Evolutionary conservation across 2,888 invertebrate species (phyloP).

Genomic region (Pteria penguin): DNA sequence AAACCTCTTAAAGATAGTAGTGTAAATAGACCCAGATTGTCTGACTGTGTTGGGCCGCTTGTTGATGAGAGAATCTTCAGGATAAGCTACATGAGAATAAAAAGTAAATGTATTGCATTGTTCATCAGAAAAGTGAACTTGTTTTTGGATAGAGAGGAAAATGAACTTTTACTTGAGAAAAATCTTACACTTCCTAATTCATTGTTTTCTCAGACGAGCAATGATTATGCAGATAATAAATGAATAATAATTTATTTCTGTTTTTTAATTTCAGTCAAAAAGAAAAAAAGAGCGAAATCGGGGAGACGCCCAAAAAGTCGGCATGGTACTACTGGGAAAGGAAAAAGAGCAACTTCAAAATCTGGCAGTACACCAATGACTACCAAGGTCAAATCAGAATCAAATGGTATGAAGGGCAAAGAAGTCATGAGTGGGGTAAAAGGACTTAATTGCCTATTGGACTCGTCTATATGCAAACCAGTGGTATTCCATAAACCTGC

Average conservation of each 20-base stretch:
- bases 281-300: slow-evolving; percentile 49
- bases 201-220: too few relatives aligned
- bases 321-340: not conserved
- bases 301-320: slow-evolving; percentile 34
- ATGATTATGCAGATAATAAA: too few relatives aligned
- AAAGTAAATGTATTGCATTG: too few relatives aligned
- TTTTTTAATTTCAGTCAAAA: slow-evolving; percentile 51
- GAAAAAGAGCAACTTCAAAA: not conserved
- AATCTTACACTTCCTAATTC: too few relatives aligned
- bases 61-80: too few relatives aligned
- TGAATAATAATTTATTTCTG: slow-evolving; percentile 4
- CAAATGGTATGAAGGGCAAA: not conserved
- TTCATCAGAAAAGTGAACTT: too few relatives aligned
- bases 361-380: not conserved
- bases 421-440: not conserved
- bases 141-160: too few relatives aligned
- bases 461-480: slow-evolving; percentile 22
- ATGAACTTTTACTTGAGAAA: too few relatives aligned
- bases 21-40: too few relatives aligned
- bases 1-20: too few relatives aligned
- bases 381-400: not conserved
- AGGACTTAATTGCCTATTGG: slow-evolving; percentile 2
- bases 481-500: slow-evolving; percentile 16
- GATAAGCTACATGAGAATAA: too few relatives aligned
- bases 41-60: too few relatives aligned